phyloP scores from a whole-genome alignment of 1,140 invertebrate species.

The Drosophila funebris region DNA sequence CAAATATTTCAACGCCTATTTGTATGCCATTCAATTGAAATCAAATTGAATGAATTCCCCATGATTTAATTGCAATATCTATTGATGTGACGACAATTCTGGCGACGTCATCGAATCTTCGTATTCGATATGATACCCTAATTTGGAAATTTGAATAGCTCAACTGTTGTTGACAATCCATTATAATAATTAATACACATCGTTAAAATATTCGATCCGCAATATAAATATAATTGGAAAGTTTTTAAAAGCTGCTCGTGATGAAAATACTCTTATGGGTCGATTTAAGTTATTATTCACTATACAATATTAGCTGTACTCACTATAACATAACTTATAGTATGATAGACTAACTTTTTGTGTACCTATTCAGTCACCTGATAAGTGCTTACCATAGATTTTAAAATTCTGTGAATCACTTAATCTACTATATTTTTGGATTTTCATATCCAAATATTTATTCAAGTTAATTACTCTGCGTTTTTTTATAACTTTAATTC shows the following conservation, averaged over 20 bases:
- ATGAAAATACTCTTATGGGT: too few relatives aligned
- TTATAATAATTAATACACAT: background rate
- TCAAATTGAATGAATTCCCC: conserved; percentile 78
- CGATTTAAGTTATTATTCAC: too few relatives aligned
- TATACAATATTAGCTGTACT: too few relatives aligned
- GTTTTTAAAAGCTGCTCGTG: background rate
- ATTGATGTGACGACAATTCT: conserved; percentile 23
- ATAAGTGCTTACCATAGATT: too few relatives aligned
- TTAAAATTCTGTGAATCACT: too few relatives aligned
- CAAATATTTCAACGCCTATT: conserved; percentile 60
- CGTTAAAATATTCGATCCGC: background rate
- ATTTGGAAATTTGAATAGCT: conserved; percentile 17
- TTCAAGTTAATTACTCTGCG: too few relatives aligned
- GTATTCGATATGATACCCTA: conserved; percentile 43
- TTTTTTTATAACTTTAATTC: too few relatives aligned
- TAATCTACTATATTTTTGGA: too few relatives aligned
- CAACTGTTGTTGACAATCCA: background rate
- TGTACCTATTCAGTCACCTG: too few relatives aligned
- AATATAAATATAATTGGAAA: background rate
- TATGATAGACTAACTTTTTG: too few relatives aligned
- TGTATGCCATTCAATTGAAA: conserved; percentile 76
- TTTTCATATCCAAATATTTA: too few relatives aligned
- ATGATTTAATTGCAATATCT: conserved; percentile 75
- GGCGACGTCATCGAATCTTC: background rate
- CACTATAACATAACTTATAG: too few relatives aligned